These are phyloP conservation scores for Anguilla anguilla DNA, from an alignment of 2,797 vertebrate species.

Conservation along the genomic window DNA sequence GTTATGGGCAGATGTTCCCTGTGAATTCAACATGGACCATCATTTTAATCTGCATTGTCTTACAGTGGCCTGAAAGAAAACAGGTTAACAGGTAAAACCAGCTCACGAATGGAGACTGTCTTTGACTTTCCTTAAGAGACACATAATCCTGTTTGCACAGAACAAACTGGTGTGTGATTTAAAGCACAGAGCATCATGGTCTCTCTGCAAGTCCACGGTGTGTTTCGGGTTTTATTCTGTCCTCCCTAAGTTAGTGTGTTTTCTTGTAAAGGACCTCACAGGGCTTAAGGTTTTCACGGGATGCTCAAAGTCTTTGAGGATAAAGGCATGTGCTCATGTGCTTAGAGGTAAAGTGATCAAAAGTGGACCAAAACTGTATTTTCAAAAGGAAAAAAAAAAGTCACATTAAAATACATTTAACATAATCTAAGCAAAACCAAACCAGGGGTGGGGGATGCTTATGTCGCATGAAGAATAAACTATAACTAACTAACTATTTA, in stretches of 20 bases:
- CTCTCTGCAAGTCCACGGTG: not conserved
- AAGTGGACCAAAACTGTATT: not conserved
- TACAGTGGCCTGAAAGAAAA: not conserved
- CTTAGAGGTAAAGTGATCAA: not conserved
- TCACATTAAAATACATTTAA: conserved; percentile 1
- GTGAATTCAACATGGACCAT: not conserved
- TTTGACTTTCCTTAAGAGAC: not conserved
- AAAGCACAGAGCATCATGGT: not conserved
- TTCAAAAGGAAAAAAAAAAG: conserved; percentile 26
- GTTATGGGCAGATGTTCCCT: not conserved
- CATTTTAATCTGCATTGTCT: not conserved
- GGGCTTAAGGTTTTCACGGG: not conserved
- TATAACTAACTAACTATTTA: too few relatives aligned
- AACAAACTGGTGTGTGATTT: not conserved
- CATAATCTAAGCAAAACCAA: not conserved
- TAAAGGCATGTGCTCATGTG: too few relatives aligned
- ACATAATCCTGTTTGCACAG: not conserved
- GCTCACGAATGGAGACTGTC: not conserved
- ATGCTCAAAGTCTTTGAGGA: not conserved
- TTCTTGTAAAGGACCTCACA: too few relatives aligned
- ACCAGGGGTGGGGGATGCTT: too few relatives aligned
- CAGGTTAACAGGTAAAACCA: not conserved
- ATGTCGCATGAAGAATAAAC: too few relatives aligned
- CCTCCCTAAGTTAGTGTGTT: too few relatives aligned
- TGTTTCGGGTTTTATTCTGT: too few relatives aligned